A percentile compares a stretch with the other conserved stretches of the same genome.
Conservation (phyloP, 2,113 vertebrate genomes). For the Agelaius tricolor region DNA sequence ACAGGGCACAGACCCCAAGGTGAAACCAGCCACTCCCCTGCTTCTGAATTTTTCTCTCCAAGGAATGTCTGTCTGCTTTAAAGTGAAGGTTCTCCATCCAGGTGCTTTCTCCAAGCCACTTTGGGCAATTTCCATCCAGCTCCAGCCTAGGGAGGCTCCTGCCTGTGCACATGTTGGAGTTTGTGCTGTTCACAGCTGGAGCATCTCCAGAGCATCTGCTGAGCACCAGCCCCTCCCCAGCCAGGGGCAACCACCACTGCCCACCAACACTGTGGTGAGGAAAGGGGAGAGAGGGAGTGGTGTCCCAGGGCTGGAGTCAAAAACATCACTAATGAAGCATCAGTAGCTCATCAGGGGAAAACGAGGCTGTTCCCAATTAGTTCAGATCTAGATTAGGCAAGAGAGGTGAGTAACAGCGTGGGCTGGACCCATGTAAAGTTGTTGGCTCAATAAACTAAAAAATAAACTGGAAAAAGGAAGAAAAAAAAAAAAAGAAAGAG, state of each 20-base stretch:
- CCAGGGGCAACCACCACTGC: not conserved
- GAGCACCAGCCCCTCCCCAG: not conserved
- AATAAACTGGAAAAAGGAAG: not conserved
- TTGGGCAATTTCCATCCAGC: not conserved
- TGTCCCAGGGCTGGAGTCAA: not conserved
- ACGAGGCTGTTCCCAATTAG: constrained; percentile 33
- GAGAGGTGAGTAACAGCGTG: constrained; percentile 50
- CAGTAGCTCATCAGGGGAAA: constrained; percentile 52
- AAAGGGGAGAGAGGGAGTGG: not conserved
- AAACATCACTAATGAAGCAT: not conserved
- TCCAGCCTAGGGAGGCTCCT: not conserved
- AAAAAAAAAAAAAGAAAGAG: not conserved
- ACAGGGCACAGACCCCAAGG: not conserved
- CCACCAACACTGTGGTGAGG: not conserved
- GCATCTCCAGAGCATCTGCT: not conserved
- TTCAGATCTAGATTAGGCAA: constrained; percentile 52
- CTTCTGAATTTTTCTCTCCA: not conserved
- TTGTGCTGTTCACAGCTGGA: not conserved
- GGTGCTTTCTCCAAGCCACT: not conserved
- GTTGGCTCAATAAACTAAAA: constrained; percentile 15
- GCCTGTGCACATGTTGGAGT: not conserved
- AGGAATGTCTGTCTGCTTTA: not conserved
- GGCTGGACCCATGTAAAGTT: constrained; percentile 1
- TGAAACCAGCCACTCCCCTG: not conserved
- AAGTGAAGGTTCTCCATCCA: not conserved